Evolutionary conservation across 53 echinoderm and acorn worm genomes (phyloP), one percentile per base, ranked within the genome.

Genomic region (Henricia sp.): DNA sequence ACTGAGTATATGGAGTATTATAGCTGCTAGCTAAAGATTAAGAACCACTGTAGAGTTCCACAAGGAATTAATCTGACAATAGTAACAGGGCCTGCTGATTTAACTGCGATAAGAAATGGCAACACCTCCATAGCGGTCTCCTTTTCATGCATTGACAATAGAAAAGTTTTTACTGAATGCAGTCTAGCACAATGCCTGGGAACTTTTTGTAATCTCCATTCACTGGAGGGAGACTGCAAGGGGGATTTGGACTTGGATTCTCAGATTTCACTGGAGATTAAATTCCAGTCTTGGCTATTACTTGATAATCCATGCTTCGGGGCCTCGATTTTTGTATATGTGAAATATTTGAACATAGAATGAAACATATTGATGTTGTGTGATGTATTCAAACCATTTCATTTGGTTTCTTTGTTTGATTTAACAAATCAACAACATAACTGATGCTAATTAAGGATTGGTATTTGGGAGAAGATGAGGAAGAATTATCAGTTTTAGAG

Each of bases 61-160:
- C n/a, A n/a, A n/a, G n/a, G n/a, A n/a, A n/a, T n/a, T n/a, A n/a
- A n/a, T 36, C 64, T 1, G 54, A 34, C 73, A 38, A 37, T 68
- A 38, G 68, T 68, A 23, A 37, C 38, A 3, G 55, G 50, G 50
- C n/a, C n/a, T n/a, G n/a, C 26, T 24, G 73, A 20, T 73, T 34
- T 53, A 24, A 34, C 54, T 52, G 53, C 54, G 73, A 73, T 53
- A 73, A 73, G 37, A 34, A 52, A 21, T 53, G 13, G 16, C 54
- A 70, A 70, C 44, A 54, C 37, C 23, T 73, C 71, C 19, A 33
- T 50, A 50, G 32, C n/a, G 71, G 70, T 51, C 51, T n/a, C 19
- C 24, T 2, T 51, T 29, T 11, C 33, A 33, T 50, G 71, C n/a
- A 48, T 60, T 48, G 37, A 71, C 71, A 71, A 71, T 71, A 48